A percentile compares a stretch with the other conserved stretches of the same genome.
These are phyloP conservation scores for Ornithoptera priamus DNA, from an alignment of 2,888 invertebrate genomes.

Conservation along the genomic window DNA sequence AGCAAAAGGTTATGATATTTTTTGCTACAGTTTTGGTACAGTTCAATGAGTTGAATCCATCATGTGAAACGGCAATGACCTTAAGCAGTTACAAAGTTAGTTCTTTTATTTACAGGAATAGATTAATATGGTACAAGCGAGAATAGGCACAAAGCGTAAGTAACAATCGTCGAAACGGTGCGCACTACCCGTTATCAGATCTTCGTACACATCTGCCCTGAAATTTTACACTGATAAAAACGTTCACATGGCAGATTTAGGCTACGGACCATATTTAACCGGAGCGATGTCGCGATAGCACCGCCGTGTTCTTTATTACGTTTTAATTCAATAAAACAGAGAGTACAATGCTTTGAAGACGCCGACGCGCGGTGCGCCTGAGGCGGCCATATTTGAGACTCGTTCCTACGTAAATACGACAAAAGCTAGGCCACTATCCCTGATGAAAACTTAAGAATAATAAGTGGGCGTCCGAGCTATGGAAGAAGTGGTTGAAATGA, in stretches of 20 bases:
- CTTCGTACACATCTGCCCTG: slow-evolving; percentile 36
- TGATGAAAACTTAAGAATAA: not conserved
- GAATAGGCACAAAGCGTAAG: slow-evolving; percentile 1
- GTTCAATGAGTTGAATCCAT: slow-evolving; percentile 1
- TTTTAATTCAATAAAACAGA: slow-evolving; percentile 74
- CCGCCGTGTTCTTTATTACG: slow-evolving; percentile 67
- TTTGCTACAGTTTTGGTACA: not conserved
- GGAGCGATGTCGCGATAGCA: slow-evolving; percentile 39
- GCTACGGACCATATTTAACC: slow-evolving; percentile 42
- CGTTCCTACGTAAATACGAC: slow-evolving; percentile 21
- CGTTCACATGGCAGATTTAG: slow-evolving; percentile 43
- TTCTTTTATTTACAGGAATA: slow-evolving; percentile 4
- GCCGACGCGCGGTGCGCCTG: slow-evolving; percentile 58
- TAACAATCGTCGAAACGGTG: slow-evolving; percentile 22
- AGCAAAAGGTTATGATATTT: not conserved
- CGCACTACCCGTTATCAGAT: slow-evolving; percentile 31
- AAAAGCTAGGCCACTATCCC: slow-evolving; percentile 3
- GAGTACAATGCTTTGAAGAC: slow-evolving; percentile 60
- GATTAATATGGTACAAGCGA: slow-evolving; percentile 5
- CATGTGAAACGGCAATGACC: slow-evolving; percentile 6
- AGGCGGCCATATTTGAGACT: slow-evolving; percentile 39
- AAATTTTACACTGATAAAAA: slow-evolving; percentile 48
- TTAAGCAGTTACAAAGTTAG: slow-evolving; percentile 4
- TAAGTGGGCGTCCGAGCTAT: too few species aligned
- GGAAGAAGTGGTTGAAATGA: too few species aligned